Percentiles rank a stretch among this genome's conserved stretches.
These are phyloP conservation scores for Pempheris klunzingeri DNA, from an alignment of 2,797 vertebrate genomes.

Conservation along the genomic window DNA sequence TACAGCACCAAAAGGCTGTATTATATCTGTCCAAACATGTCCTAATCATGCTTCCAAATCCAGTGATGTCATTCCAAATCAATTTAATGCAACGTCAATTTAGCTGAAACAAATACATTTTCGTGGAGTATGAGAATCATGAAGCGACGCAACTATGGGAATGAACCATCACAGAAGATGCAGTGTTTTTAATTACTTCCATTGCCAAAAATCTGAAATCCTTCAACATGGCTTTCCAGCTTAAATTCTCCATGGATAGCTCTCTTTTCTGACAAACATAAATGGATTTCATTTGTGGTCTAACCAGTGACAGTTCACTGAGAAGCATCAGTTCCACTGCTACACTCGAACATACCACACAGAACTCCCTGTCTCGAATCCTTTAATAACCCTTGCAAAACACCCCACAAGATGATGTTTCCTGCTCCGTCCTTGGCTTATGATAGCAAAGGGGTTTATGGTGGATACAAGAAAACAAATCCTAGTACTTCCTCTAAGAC, in stretches of 20 bases:
- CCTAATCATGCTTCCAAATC: slow-evolving; percentile 58
- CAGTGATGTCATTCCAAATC: slow-evolving; percentile 71
- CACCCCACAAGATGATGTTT: slow-evolving; percentile 54
- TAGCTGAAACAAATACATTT: slow-evolving; percentile 44
- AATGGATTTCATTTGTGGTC: slow-evolving; percentile 61
- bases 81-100: slow-evolving; percentile 55
- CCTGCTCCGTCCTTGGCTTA: slow-evolving; percentile 54
- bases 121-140: slow-evolving; percentile 35
- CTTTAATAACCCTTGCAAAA: slow-evolving; percentile 55
- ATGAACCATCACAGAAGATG: slow-evolving; percentile 22
- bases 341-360: slow-evolving; percentile 44
- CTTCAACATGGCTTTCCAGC: slow-evolving; percentile 48
- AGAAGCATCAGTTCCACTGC: slow-evolving; percentile 33
- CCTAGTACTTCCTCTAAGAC: slow-evolving; percentile 45
- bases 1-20: slow-evolving; percentile 50
- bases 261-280: slow-evolving; percentile 51
- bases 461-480: slow-evolving; percentile 61
- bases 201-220: slow-evolving; percentile 56
- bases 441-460: slow-evolving; percentile 52
- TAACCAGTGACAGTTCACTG: slow-evolving; percentile 55
- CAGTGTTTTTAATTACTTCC: slow-evolving; percentile 71
- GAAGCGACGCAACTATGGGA: slow-evolving; percentile 47
- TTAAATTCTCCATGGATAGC: slow-evolving; percentile 42
- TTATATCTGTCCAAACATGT: slow-evolving; percentile 67
- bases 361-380: slow-evolving; percentile 30